These are phyloP conservation scores for Chrysochloris asiatica DNA, from an alignment of 2,113 vertebrate genomes.

Conservation along the genomic window DNA sequence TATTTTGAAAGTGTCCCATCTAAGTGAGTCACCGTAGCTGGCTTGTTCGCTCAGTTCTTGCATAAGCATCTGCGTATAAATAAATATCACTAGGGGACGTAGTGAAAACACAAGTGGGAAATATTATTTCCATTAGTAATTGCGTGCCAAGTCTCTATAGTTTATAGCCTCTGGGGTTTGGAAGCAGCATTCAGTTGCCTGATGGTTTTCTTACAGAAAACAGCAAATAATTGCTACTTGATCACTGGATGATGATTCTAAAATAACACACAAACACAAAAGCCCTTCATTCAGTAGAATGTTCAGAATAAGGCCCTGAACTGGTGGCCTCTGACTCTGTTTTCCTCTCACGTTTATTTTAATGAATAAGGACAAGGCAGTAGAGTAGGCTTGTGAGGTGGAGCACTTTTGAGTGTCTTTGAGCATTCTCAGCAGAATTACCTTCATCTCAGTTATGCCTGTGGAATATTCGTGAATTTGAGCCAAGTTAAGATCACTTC, in stretches of 20 bases:
- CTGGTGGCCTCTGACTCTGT: neutral
- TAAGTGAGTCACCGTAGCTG: conserved; percentile 70
- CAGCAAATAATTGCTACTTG: neutral
- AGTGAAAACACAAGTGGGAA: conserved; percentile 61
- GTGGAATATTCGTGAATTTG: neutral
- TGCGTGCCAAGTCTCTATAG: conserved; percentile 26
- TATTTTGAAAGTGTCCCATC: conserved; percentile 66
- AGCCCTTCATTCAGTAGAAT: neutral
- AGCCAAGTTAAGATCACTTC: neutral
- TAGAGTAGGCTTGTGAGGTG: neutral
- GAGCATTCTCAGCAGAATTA: neutral
- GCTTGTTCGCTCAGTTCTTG: conserved; percentile 68
- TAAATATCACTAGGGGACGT: conserved; percentile 66
- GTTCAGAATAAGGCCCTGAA: neutral
- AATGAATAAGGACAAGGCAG: neutral
- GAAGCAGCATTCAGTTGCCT: conserved; percentile 17
- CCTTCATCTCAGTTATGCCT: too few species aligned
- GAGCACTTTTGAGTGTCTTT: neutral
- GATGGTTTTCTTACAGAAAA: conserved; percentile 55
- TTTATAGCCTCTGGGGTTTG: conserved; percentile 40
- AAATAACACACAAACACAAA: neutral
- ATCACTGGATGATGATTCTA: neutral
- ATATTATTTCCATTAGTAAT: conserved; percentile 67
- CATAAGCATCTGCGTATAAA: conserved; percentile 72
- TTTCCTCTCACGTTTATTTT: neutral